These are phyloP conservation scores for Montipora cactus DNA, from an alignment of 64 coral and sea anemone genomes.

Conservation along the genomic window DNA sequence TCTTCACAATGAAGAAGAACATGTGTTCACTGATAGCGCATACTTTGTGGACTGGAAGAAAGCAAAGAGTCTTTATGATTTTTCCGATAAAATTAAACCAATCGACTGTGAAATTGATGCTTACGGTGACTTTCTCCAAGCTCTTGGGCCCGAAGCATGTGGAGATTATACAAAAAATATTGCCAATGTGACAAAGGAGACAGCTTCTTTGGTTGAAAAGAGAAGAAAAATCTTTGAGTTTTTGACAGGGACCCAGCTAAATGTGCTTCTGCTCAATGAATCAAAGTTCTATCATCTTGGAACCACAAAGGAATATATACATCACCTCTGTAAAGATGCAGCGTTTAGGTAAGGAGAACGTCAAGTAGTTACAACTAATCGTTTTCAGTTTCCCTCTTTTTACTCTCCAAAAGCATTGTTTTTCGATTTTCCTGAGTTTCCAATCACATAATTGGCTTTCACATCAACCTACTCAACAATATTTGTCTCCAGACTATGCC, in stretches of 20 bases:
- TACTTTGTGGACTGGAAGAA: constrained; percentile 92
- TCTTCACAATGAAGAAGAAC: constrained; percentile 57
- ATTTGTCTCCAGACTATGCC: too few relatives aligned
- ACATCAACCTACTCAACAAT: too few relatives aligned
- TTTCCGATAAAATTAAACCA: constrained; percentile 71
- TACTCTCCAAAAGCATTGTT: background rate
- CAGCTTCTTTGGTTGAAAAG: constrained; percentile 78
- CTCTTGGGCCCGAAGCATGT: constrained; percentile 73
- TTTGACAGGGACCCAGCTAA: constrained; percentile 86
- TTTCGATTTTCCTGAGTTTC: background rate
- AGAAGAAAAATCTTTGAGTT: constrained; percentile 84
- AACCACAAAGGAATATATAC: constrained; percentile 86
- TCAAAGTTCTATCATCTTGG: constrained; percentile 98
- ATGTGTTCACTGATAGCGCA: constrained; percentile 91
- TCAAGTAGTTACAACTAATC: background rate
- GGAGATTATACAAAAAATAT: constrained; percentile 85
- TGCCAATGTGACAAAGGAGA: constrained; percentile 88
- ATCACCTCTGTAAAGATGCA: constrained; percentile 87
- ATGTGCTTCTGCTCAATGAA: constrained; percentile 92
- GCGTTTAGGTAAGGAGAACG: constrained; percentile 64
- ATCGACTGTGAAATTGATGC: constrained; percentile 90
- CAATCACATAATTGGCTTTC: too few relatives aligned
- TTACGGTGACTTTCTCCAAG: constrained; percentile 90
- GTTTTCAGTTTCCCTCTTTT: background rate
- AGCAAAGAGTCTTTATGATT: constrained; percentile 65